Base-by-base conservation (phyloP, 2,797 vertebrate genomes). In the Micrastur ruficollis region DNA sequence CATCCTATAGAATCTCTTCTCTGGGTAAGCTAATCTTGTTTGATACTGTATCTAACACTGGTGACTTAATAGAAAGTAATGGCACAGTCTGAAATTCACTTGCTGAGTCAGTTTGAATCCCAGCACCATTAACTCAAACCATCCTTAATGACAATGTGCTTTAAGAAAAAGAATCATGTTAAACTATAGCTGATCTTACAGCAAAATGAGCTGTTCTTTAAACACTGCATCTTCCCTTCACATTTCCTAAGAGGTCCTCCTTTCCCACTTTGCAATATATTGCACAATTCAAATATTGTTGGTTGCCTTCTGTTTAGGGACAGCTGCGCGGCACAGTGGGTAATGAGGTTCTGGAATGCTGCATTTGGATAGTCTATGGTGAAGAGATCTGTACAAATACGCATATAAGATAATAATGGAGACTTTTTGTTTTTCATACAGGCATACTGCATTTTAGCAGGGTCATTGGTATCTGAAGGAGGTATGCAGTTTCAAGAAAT, bases 381-480 rank as follows among this genome's bases (percentile, higher is more conserved):
- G n/a, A 93, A 84, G 53, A 66, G 3, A 61, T 53, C 23, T 84
- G n/a, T 76, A 58, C 14, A 80, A 82, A 32, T 55, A 63, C 9
- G 9, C 25, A 38, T 79, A 10, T 63, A 52, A 52, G 16, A 6
- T 70, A 38, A 17, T 82, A 79, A 75, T 52, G 40, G 46, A 46
- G 58, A 49, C 14, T 58, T 34, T 61, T 46, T 15, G 79, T 97
- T 93, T 83, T 5, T 6, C 21, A 87, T 97, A 92, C 94, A 99
- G 99, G 99, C 99, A 16, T 99, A 99, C 95, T 99, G 99, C 97
- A 99, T 99, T 98, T 98, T 99, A 97, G 99, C 99, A 11, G 99
- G 99, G 79, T 99, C 99, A 29, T 96, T 99, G 97, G 99, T 99
- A 36, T 99, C 99, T 92, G 99, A 99, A 99, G 99, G 99, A 99